Evolutionary conservation across 64 coral and sea anemone genomes (phyloP), one percentile per base, ranked within the genome.

Genomic region (Porites lutea): DNA sequence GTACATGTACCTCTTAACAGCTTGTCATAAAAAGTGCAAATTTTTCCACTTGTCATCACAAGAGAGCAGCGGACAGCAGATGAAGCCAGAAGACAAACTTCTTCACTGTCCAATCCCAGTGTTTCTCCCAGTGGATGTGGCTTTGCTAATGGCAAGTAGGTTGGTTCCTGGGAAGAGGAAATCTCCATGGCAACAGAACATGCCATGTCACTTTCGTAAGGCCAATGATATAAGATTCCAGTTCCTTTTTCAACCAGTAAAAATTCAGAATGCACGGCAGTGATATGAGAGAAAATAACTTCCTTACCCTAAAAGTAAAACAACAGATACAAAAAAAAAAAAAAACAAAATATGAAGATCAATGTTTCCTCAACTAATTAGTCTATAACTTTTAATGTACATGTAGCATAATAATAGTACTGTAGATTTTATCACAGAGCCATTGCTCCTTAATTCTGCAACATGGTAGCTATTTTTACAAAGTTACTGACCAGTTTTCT

Each of bases 21-120:
- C 54, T 94, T 87, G 64, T 97, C 95, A 84, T 97, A 97, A 88
- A 97, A 97, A 43, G 95, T 97, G 71, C 95, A 97, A 62, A 97
- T 91, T 83, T 94, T 97, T 18, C 95, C 95, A 94, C 81, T 94
- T 87, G 89, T 63, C 48, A 92, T 97, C 0, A 97, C 92, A 70
- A 97, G 92, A 77, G 88, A 91, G 59, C 95, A 97, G 12, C 95
- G 88, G 21, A 97, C 93, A 47, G 59, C 73, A 57, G 64, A 82
- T 71, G 95, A 70, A 8, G 82, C 83, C 20, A 97, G 73, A 52
- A 94, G 79, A 16, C 21, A 65, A 59, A 97, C 74, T 27, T 82
- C 52, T 78, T 97, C 95, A 13, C 78, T 71, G 23, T 82, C 59
- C 43, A 97, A 89, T 45, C 59, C 72, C 19, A 97, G 22, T 11